A percentile compares a stretch with the other conserved stretches of the same genome.
These are phyloP conservation scores for Orcinus orca DNA, from an alignment of 2,113 vertebrate species.

Conservation along the genomic window DNA sequence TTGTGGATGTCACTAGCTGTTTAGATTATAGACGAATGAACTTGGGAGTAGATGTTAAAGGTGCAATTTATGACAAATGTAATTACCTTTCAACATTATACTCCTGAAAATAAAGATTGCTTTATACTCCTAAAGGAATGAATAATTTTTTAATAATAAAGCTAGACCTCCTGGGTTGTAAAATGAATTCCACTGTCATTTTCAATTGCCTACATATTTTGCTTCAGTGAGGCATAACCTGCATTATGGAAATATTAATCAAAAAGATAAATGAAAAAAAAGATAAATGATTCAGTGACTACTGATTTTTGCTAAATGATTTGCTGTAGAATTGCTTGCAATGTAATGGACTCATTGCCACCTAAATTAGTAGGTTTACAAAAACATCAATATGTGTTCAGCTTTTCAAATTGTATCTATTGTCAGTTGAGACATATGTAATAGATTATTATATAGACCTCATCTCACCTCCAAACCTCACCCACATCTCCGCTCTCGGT, in stretches of 20 bases:
- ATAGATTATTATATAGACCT: neutral
- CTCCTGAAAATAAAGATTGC: neutral
- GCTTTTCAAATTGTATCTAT: neutral
- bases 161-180: neutral
- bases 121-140: neutral
- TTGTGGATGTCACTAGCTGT: neutral
- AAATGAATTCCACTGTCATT: neutral
- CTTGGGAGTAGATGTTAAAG: neutral
- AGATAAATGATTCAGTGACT: neutral
- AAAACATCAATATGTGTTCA: neutral
- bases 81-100: neutral
- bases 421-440: neutral
- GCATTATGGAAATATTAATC: neutral
- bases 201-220: neutral
- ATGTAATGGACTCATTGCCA: neutral
- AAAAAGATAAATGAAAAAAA: neutral
- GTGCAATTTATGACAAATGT: neutral
- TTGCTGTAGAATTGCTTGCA: neutral
- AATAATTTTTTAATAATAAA: neutral
- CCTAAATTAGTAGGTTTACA: neutral
- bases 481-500: rapidly evolving
- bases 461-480: neutral
- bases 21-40: neutral
- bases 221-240: neutral
- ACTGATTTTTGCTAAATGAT: neutral